A percentile compares a stretch with the other conserved stretches of the same genome.
These are phyloP conservation scores for Ochropacha duplaris DNA, from an alignment of 2,888 invertebrate genomes.

Conservation along the genomic window DNA sequence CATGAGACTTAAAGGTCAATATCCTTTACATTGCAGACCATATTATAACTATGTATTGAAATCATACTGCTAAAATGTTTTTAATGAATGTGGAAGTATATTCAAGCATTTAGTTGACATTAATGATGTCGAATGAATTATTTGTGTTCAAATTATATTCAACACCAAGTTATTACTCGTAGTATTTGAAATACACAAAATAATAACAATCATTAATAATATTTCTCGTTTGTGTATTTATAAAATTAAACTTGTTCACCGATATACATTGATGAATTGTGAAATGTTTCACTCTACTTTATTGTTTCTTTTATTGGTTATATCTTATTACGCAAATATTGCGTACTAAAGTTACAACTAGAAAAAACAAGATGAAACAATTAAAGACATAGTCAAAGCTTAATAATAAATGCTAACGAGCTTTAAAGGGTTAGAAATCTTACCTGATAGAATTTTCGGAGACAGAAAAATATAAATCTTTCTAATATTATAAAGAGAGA, in stretches of 20 bases:
- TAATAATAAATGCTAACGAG: too few species aligned
- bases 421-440: too few species aligned
- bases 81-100: neutral
- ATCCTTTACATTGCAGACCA: conserved; percentile 20
- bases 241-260: neutral
- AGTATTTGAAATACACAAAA: neutral
- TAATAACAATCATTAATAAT: neutral
- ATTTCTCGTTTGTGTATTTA: neutral
- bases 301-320: too few species aligned
- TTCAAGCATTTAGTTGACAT: neutral
- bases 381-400: too few species aligned
- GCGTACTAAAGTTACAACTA: too few species aligned
- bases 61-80: neutral
- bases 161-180: neutral
- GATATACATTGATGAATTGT: neutral
- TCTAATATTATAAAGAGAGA: too few species aligned
- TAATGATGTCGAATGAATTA: neutral
- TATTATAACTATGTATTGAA: neutral
- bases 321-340: neutral
- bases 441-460: too few species aligned
- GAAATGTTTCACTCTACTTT: neutral
- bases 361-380: too few species aligned
- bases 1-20: neutral
- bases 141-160: neutral
- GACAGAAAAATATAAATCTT: neutral